A percentile compares a stretch with the other conserved stretches of the same genome.
Evolutionary conservation across 2,888 invertebrate species (phyloP).

Genomic region (Epinotia bilunana): DNA sequence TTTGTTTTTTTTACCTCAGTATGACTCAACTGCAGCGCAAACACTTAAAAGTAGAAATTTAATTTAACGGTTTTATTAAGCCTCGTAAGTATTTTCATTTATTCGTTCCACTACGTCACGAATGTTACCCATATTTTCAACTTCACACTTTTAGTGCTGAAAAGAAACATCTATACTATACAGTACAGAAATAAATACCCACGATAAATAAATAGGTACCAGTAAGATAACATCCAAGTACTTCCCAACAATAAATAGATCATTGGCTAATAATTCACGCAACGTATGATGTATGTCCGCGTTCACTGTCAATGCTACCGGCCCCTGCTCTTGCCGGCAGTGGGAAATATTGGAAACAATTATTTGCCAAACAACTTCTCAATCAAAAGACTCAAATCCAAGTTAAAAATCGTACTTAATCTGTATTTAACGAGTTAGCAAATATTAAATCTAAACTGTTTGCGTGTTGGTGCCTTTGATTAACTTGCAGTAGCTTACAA

Average conservation of each 20-base stretch:
- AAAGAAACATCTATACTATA: not conserved
- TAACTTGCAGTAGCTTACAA: not conserved
- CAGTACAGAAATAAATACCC: not conserved
- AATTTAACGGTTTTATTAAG: too few relatives aligned
- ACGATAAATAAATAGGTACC: not conserved
- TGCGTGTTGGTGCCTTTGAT: not conserved
- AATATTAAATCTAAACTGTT: not conserved
- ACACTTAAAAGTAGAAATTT: too few relatives aligned
- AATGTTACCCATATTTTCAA: not conserved
- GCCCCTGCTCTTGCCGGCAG: not conserved
- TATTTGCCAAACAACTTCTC: not conserved
- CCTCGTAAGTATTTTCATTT: too few relatives aligned
- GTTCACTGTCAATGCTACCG: conserved; percentile 58
- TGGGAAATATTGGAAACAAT: not conserved
- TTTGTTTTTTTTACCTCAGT: too few relatives aligned
- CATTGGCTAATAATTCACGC: conserved; percentile 56
- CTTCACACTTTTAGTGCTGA: not conserved
- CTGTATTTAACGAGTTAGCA: not conserved
- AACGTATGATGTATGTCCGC: conserved; percentile 45
- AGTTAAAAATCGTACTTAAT: too few relatives aligned
- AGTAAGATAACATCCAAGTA: conserved; percentile 47
- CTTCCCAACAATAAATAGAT: conserved; percentile 56
- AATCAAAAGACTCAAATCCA: too few relatives aligned
- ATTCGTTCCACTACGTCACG: too few relatives aligned
- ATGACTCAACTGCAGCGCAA: too few relatives aligned